A percentile compares a stretch with the other conserved stretches of the same genome.
Evolutionary conservation across 2,113 vertebrate species (phyloP).

Genomic region (Prochilodus magdalenae): DNA sequence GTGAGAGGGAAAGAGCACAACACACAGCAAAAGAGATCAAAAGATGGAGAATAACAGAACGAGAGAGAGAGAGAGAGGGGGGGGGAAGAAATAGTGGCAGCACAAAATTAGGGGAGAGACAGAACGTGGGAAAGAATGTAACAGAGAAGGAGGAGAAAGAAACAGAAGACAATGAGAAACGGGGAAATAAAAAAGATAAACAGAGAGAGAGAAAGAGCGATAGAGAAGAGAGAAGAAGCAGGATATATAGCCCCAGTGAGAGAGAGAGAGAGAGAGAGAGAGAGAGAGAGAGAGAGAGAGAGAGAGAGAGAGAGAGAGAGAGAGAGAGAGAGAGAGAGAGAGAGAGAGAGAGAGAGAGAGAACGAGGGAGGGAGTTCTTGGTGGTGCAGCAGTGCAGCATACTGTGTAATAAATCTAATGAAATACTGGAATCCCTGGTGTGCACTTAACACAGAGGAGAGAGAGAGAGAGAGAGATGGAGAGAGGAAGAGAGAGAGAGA

Average conservation of each 20-base stretch:
- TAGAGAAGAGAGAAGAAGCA: no score
- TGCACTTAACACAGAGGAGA: conserved; percentile 58
- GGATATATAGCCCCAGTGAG: background rate
- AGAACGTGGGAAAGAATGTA: no score
- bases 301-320: background rate
- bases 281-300: background rate
- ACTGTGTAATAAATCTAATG: conserved; percentile 70
- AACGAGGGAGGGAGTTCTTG: background rate
- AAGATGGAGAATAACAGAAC: no score
- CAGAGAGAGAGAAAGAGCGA: background rate
- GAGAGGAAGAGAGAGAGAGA: background rate
- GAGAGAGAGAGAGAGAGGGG: no score
- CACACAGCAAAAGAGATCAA: no score
- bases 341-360: background rate
- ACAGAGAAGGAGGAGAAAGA: no score
- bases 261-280: background rate
- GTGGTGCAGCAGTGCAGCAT: conserved; percentile 49
- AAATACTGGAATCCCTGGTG: conserved; percentile 65
- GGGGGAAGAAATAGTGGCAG: no score
- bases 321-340: background rate
- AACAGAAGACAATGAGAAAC: no score
- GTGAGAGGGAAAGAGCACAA: no score
- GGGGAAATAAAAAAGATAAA: conserved; percentile 17
- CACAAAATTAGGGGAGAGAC: no score
- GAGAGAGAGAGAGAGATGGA: conserved; percentile 45